A percentile compares a stretch with the other conserved stretches of the same genome.
Evolutionary conservation across 2,113 vertebrate species (phyloP).

Genomic region (Pipa parva): DNA sequence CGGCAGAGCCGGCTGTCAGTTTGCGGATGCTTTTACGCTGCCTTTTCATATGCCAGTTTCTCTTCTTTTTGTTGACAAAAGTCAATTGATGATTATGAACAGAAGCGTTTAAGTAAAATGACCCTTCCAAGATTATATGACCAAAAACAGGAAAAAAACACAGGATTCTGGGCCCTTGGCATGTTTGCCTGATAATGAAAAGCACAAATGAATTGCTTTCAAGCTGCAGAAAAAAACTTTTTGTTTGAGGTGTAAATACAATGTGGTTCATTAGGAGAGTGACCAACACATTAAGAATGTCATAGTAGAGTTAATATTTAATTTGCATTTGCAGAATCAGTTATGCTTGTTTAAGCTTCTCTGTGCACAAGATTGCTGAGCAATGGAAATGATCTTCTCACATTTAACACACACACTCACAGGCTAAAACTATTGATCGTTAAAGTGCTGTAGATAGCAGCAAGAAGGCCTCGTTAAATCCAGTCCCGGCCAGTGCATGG

Average conservation of each 20-base stretch:
- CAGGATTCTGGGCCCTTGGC: conserved; percentile 88
- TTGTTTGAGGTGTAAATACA: conserved; percentile 95
- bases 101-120: conserved; percentile 78
- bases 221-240: conserved; percentile 64
- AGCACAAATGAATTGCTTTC: conserved; percentile 73
- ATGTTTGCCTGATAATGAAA: conserved; percentile 97
- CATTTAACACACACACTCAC: background rate
- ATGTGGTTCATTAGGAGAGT: conserved; percentile 70
- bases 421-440: conserved; percentile 12
- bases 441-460: conserved; percentile 22
- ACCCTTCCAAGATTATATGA: conserved; percentile 94
- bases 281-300: conserved; percentile 58
- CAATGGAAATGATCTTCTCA: conserved; percentile 28
- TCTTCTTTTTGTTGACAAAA: conserved; percentile 92
- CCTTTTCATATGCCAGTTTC: conserved; percentile 73
- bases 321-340: conserved; percentile 60
- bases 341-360: conserved; percentile 47
- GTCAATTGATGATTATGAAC: conserved; percentile 83
- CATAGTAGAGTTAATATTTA: conserved; percentile 70
- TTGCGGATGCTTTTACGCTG: conserved; percentile 66
- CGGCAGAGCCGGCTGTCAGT: no score
- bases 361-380: conserved; percentile 36
- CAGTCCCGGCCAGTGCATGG: conserved; percentile 7
- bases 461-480: conserved; percentile 38
- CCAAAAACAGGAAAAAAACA: conserved; percentile 59